Evolutionary conservation across 2,113 vertebrate species (phyloP).

Genomic region (Indri indri): DNA sequence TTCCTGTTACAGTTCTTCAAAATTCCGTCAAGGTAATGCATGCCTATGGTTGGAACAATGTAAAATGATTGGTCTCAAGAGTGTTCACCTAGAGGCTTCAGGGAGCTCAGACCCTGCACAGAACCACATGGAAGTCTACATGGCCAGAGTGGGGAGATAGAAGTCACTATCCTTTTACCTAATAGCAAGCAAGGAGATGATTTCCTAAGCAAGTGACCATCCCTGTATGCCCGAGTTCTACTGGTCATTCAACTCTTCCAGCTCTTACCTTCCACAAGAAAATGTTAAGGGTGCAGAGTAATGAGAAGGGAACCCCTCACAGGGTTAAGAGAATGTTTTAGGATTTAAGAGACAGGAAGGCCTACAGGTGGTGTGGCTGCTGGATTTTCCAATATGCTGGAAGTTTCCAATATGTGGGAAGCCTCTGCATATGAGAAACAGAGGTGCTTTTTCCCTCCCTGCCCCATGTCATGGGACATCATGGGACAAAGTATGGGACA

Average conservation of each 20-base stretch:
- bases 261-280: background rate
- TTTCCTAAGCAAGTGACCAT: background rate
- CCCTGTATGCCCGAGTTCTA: background rate
- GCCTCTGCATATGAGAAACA: background rate
- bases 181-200: background rate
- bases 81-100: accelerated
- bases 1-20: slow-evolving; percentile 91
- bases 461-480: background rate
- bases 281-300: background rate
- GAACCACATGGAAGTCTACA: background rate
- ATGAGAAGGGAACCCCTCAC: background rate
- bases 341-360: background rate
- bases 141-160: background rate
- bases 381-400: background rate
- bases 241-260: background rate
- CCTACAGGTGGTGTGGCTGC: background rate
- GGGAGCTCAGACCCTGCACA: background rate
- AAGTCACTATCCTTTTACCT: background rate
- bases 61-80: background rate
- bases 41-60: background rate
- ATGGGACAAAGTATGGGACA: background rate
- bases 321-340: background rate
- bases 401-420: background rate
- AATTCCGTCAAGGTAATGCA: slow-evolving; percentile 90
- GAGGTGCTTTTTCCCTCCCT: background rate